These are phyloP conservation scores for Arrhopalites spinosus DNA, from an alignment of 2,888 invertebrate genomes.

Conservation along the genomic window DNA sequence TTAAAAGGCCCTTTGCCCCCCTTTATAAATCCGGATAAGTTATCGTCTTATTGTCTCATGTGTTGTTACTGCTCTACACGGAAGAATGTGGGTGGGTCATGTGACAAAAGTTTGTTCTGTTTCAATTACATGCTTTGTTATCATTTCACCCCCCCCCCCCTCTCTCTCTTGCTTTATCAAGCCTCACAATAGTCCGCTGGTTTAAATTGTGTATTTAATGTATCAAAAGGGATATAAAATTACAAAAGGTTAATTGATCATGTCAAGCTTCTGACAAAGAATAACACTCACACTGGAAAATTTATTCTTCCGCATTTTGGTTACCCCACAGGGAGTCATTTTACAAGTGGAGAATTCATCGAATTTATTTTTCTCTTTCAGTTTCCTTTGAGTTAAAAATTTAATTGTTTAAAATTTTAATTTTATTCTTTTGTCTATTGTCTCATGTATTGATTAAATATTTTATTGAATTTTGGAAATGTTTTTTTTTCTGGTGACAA, in stretches of 20 bases:
- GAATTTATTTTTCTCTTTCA: background rate
- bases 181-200: too few relatives aligned
- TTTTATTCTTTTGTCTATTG: too few relatives aligned
- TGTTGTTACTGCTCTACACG: background rate
- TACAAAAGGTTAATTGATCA: slow-evolving; percentile 28
- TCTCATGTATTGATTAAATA: background rate
- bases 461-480: background rate
- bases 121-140: slow-evolving; percentile 35
- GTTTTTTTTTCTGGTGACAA: background rate
- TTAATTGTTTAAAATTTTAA: background rate
- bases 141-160: slow-evolving; percentile 1
- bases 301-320: slow-evolving; percentile 25
- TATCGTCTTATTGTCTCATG: slow-evolving; percentile 6
- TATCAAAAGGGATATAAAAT: background rate
- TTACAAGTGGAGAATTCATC: background rate
- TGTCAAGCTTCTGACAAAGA: slow-evolving; percentile 19
- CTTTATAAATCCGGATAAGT: slow-evolving; percentile 12
- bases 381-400: background rate
- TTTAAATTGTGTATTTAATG: background rate
- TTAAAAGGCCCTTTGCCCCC: slow-evolving; percentile 26
- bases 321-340: slow-evolving; percentile 33
- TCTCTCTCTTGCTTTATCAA: background rate
- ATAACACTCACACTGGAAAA: slow-evolving; percentile 6
- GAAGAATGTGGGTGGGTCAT: background rate
- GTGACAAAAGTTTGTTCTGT: slow-evolving; percentile 29